A percentile compares a stretch with the other conserved stretches of the same genome.
These are phyloP conservation scores for Myrmecobius fasciatus DNA, from an alignment of 2,113 vertebrate genomes.

Conservation along the genomic window DNA sequence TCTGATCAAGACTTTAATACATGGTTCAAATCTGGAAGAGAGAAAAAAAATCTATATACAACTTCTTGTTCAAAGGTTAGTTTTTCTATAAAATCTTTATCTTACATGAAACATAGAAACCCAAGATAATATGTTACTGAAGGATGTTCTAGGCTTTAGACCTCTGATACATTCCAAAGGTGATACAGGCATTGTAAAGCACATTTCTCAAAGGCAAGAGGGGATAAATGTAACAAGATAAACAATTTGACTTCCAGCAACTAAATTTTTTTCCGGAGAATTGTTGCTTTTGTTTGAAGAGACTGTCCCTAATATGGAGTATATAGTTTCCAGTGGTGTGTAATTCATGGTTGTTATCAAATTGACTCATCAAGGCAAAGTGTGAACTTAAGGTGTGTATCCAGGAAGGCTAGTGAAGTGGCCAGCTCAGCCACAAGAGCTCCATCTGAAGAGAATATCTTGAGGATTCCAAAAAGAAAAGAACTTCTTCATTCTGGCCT, in stretches of 20 bases:
- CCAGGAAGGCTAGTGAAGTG: background rate
- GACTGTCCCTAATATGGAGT: background rate
- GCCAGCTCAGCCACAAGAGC: background rate
- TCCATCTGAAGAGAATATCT: background rate
- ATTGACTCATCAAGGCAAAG: background rate
- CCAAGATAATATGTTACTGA: slow-evolving; percentile 43
- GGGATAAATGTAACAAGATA: slow-evolving; percentile 38
- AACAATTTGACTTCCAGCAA: slow-evolving; percentile 54
- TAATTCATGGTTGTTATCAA: background rate
- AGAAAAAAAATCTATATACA: slow-evolving; percentile 20
- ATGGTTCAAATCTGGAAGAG: slow-evolving; percentile 59
- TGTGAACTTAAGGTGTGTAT: background rate
- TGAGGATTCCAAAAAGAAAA: background rate
- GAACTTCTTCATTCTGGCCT: background rate
- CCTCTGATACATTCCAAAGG: slow-evolving; percentile 61
- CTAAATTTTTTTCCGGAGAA: slow-evolving; percentile 32
- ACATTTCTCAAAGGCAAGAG: slow-evolving; percentile 56
- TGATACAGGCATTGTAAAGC: slow-evolving; percentile 54
- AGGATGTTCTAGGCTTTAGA: slow-evolving; percentile 57
- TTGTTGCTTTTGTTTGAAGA: slow-evolving; percentile 23
- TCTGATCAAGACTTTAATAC: slow-evolving; percentile 46
- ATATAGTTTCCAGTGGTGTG: slow-evolving; percentile 9
- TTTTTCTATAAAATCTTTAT: slow-evolving; percentile 45
- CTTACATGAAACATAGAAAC: slow-evolving; percentile 54
- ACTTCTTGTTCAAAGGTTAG: slow-evolving; percentile 52